A percentile compares a stretch with the other conserved stretches of the same genome.
These are phyloP conservation scores for Sebastes jordani DNA, from an alignment of 2,797 vertebrate species.

Conservation along the genomic window DNA sequence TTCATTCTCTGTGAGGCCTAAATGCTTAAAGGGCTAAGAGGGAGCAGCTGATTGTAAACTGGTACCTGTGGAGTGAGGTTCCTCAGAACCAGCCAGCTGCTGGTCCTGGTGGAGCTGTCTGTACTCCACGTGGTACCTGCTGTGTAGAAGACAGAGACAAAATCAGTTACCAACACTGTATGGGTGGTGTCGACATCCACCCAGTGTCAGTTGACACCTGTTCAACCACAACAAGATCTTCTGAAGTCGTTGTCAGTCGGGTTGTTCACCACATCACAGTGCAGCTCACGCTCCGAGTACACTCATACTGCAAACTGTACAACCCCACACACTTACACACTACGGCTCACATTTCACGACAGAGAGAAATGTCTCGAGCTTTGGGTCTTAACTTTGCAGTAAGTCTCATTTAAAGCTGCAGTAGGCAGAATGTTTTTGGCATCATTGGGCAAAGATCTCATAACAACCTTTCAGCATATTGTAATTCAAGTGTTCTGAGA, in stretches of 20 bases:
- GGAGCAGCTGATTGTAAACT: neutral
- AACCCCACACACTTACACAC: neutral
- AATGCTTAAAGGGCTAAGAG: neutral
- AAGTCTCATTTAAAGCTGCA: neutral
- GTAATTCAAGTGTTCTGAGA: no score
- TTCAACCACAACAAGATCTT: constrained; percentile 21
- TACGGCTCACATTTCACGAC: neutral
- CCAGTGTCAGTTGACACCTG: constrained; percentile 18
- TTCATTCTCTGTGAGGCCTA: neutral
- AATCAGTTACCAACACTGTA: constrained; percentile 3
- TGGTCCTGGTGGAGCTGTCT: constrained; percentile 94
- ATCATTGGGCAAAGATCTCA: no score
- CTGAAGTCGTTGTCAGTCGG: neutral
- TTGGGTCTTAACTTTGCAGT: neutral
- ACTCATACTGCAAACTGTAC: neutral
- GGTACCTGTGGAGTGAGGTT: constrained; percentile 98
- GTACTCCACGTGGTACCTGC: constrained; percentile 97
- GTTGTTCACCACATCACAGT: constrained; percentile 14
- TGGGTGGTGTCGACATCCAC: constrained; percentile 13
- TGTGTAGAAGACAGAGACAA: constrained; percentile 31
- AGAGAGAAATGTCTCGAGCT: neutral
- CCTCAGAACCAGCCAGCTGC: constrained; percentile 97
- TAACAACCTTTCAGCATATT: no score
- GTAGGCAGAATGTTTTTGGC: no score
- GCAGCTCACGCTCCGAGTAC: neutral